Base-by-base conservation (phyloP, 2,113 vertebrate genomes). In the Prionailurus viverrinus region DNA sequence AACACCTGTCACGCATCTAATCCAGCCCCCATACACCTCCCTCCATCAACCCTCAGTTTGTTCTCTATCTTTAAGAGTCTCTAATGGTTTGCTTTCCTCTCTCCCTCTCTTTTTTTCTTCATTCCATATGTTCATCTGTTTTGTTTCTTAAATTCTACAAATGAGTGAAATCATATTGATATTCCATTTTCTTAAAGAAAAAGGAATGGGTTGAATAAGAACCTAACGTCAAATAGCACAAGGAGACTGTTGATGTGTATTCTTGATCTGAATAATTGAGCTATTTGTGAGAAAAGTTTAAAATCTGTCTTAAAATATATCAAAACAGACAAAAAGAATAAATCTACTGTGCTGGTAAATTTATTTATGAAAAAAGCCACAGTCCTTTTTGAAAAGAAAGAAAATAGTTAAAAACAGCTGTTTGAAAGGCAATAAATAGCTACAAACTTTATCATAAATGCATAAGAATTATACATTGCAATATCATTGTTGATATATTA, bases 261-360 rank as follows among this genome's bases (percentile, higher is more conserved):
- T 95, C 39, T 23, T 87, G 33, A 87, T 39, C 41, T 93, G n/a
- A 94, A 88, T 18, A 68, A 31, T 2, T 91, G 55, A 61, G 12
- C 91, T 65, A 68, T 15, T 68, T 9, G 23, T 55, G 48, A 39
- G 19, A 91, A 61, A 92, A 51, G 16, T 78, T 83, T 69, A 63
- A 94, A 93, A 58, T 89, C 23, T 51, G 36, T 73, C 55, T 95
- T 74, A 87, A 87, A 95, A 45, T 61, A 83, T 19, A 80, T 45
- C 61, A 94, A 85, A 89, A 78, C 6, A 82, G 61, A 71, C 5
- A 21, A 21, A 87, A 58, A 61, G 27, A 83, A 85, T 86, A 96
- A 91, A 78, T 23, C 48, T 69, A 39, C 39, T 36, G 6, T 69
- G 39, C 15, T 41, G 9, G 5, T 39, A 27, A 39, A 85, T 91